Evolutionary conservation across 2,113 vertebrate genomes (phyloP).

Genomic region (Riparia riparia): DNA sequence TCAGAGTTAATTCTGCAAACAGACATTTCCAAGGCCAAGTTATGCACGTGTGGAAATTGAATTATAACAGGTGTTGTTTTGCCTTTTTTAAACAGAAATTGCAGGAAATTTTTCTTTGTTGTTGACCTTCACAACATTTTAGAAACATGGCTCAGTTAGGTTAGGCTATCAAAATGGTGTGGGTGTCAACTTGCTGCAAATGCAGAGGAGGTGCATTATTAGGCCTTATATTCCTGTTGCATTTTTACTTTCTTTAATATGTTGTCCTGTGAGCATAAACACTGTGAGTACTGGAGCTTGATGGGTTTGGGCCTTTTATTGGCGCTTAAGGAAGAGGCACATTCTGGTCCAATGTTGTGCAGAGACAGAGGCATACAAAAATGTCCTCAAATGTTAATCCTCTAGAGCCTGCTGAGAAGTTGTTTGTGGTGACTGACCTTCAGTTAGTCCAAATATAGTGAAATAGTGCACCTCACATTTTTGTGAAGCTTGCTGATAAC

Average conservation of each 20-base stretch:
- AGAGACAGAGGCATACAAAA: background rate
- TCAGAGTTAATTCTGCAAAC: background rate
- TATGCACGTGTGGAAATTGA: background rate
- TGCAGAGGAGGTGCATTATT: background rate
- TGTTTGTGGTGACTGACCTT: background rate
- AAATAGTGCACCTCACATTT: background rate
- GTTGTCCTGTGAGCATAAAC: background rate
- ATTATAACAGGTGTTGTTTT: slow-evolving; percentile 4
- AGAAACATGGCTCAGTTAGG: background rate
- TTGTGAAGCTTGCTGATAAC: background rate
- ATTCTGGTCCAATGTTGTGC: background rate
- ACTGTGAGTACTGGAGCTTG: background rate
- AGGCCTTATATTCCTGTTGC: background rate
- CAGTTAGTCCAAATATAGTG: background rate
- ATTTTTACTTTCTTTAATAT: background rate
- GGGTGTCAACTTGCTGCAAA: background rate
- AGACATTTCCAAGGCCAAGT: background rate
- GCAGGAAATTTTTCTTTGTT: background rate
- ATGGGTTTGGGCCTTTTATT: background rate
- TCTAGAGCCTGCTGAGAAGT: background rate
- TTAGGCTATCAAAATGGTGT: background rate
- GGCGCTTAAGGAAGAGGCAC: background rate
- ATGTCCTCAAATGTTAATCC: background rate
- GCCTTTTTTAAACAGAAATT: background rate
- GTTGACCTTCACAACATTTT: background rate